A percentile compares a stretch with the other conserved stretches of the same genome.
phyloP scores from a whole-genome alignment of 2,797 vertebrate species.

The Okamejei kenojei region DNA sequence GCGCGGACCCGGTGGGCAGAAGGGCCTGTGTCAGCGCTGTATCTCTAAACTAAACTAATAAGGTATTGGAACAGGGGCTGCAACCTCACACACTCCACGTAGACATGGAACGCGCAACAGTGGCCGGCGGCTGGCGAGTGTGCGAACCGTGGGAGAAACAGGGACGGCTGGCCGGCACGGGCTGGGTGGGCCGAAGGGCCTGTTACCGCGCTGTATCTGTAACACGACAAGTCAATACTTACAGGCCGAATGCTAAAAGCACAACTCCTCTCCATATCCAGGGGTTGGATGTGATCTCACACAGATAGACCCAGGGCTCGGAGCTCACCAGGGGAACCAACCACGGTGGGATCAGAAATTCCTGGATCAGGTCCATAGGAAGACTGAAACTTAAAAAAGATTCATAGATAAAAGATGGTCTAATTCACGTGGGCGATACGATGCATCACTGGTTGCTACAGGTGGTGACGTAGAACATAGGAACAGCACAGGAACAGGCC shows the following conservation, averaged over 20 bases:
- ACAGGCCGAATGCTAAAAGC: neutral
- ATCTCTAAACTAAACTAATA: too few relatives aligned
- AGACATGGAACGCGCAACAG: too few relatives aligned
- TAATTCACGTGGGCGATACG: neutral
- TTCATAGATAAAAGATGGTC: neutral
- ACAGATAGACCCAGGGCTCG: neutral
- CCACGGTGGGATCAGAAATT: constrained; percentile 18
- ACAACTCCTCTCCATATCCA: neutral
- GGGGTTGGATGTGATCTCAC: neutral
- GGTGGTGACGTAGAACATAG: too few relatives aligned
- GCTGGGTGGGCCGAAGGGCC: too few relatives aligned
- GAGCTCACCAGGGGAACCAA: neutral
- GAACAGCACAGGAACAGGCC: too few relatives aligned
- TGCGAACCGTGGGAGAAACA: neutral
- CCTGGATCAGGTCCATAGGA: constrained; percentile 5
- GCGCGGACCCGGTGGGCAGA: too few relatives aligned
- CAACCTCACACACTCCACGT: too few relatives aligned
- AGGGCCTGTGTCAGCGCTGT: too few relatives aligned
- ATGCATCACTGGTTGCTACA: neutral
- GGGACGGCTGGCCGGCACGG: too few relatives aligned
- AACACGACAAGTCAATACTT: neutral
- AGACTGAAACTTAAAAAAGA: neutral
- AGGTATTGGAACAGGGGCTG: too few relatives aligned
- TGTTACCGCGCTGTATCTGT: too few relatives aligned
- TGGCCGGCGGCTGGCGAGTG: too few relatives aligned